Evolutionary conservation across 2,888 invertebrate genomes (phyloP), one percentile per base, ranked within the genome.

Genomic region (Dynastes tityus): DNA sequence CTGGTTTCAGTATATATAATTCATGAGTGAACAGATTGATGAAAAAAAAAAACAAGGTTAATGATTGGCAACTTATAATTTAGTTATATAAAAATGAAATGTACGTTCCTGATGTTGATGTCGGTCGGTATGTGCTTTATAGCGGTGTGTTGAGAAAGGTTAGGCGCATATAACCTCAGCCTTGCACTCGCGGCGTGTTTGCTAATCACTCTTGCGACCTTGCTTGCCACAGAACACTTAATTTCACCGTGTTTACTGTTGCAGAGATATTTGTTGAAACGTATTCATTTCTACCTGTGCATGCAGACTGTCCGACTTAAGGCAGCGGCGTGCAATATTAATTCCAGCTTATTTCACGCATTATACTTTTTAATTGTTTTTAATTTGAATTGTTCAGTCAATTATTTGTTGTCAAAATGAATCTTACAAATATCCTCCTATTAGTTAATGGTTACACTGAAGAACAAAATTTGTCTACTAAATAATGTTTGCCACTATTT

Each of bases 141-240:
- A 49, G 49, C 67, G 45, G 45, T 11, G 65, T 79, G 78, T 82
- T 82, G 82, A 75, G 82, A 80, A 82, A 82, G 82, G 82, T 82
- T 82, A 82, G 80, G 81, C 78, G 80, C 78, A 68, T 80, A 55
- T 78, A 82, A 82, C 82, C 82, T 82, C 80, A 80, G 82, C 82
- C 82, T 82, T 82, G 82, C 82, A 82, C 82, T 81, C 78, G 79
- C 78, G 58, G 79, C 63, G 68, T 70, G 73, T 49, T 78, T 73
- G 73, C 55, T 77, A 76, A 76, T 76, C 76, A 76, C 65, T 76
- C 27, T 22, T 76, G 65, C 67, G 76, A 76, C 76, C 76, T 76
- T 76, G 76, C 51, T 76, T 40, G 76, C 67, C 40, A 67, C 76
- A 76, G 65, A 76, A 67, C 74, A 63, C 40, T 76, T 67, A 67